Base-by-base conservation (phyloP, 1,140 invertebrate species). In the Ladona fulva region DNA sequence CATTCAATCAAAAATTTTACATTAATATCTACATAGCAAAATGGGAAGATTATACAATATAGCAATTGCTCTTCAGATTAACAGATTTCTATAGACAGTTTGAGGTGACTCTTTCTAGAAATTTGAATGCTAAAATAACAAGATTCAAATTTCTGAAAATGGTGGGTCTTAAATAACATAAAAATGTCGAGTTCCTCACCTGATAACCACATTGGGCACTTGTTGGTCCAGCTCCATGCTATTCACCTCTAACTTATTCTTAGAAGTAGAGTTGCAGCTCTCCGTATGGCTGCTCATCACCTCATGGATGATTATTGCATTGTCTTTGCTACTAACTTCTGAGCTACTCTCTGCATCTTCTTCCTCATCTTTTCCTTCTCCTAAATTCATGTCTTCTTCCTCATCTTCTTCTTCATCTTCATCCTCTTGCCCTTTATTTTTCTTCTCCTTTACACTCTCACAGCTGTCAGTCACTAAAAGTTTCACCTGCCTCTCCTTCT, bases 391-490 rank as follows among this genome's bases (percentile, higher is more conserved):
- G 82, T 81, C 44, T 83, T 83, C 52, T 86, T 86, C n/a, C 85
- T 82, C 81, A 59, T 82, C 81, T 86, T 85, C 29, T 84, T 81
- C 3, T 86, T 80, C 6, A 86, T 81, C 80, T 87, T 86, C 76
- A 84, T 87, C 42, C 85, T 84, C 10, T 81, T 83, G 0, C 81
- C 80, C 83, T 80, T 73, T 82, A 81, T 5, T 22, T 66, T 25
- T 88, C 87, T 75, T 89, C 88, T 0, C 84, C 82, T 37, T 37
- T 8, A 37, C 29, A 37, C 29, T 37, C 29, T 37, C 29, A 37
- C 29, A 5, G 29, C 29, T 8, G 8, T 37, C 29, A 5, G 29
- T 37, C 3, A 37, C 29, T 8, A 37, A 37, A 37, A 37, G 29
- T 8, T 37, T 37, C 29, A 37, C 29, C 8, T 37, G 1, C 29